These are phyloP conservation scores for Australoheros scitulus DNA, from an alignment of 2,113 vertebrate genomes.

Conservation along the genomic window DNA sequence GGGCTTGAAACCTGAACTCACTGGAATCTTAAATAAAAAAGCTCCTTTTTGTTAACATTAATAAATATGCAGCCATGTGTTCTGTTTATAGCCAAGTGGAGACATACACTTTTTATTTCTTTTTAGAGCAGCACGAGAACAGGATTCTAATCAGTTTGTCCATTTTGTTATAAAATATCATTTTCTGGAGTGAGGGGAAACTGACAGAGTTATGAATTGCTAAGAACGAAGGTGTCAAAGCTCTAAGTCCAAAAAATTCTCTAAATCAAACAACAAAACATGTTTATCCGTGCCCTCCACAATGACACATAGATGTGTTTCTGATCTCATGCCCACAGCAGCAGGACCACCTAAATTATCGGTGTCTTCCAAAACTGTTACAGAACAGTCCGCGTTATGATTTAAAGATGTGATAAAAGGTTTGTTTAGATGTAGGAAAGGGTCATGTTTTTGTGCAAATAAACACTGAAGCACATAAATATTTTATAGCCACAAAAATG, in stretches of 20 bases:
- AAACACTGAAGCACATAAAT: fast-evolving
- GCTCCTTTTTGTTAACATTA: not conserved
- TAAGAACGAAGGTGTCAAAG: not conserved
- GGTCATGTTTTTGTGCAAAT: not conserved
- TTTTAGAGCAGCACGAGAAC: not conserved
- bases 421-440: not conserved
- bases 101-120: not conserved
- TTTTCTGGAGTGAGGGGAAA: not conserved
- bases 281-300: not conserved
- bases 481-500: not conserved
- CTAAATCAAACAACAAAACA: not conserved
- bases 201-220: not conserved
- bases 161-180: not conserved
- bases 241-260: not conserved
- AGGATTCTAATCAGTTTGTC: not conserved
- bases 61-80: not conserved
- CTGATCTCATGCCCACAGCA: not conserved
- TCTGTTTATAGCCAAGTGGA: not conserved
- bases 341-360: not conserved
- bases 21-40: not conserved
- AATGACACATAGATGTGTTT: not conserved
- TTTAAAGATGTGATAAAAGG: not conserved
- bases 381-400: not conserved
- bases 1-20: constrained; percentile 6
- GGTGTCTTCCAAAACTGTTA: not conserved